Evolutionary conservation across 2,113 vertebrate genomes (phyloP).

Genomic region (Lepisosteus oculatus): DNA sequence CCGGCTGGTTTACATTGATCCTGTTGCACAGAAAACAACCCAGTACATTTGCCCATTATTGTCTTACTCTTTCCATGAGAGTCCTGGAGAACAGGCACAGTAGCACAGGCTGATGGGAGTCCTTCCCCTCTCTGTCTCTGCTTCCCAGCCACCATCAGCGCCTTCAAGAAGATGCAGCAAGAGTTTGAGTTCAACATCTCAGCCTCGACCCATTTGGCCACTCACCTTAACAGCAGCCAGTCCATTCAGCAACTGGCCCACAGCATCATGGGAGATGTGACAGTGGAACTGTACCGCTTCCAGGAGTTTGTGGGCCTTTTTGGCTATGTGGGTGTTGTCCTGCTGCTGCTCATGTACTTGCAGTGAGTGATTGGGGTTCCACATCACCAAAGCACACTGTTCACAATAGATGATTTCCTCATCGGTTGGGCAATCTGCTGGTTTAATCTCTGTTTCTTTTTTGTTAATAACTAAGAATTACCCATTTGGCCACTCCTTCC

Average conservation of each 20-base stretch:
- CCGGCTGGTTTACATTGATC: no score
- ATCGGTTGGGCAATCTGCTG: no score
- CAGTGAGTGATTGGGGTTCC: slow-evolving; percentile 58
- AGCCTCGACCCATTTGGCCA: slow-evolving; percentile 48
- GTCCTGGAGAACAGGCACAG: no score
- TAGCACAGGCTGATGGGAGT: no score
- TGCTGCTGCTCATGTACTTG: slow-evolving; percentile 62
- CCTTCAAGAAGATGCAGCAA: slow-evolving; percentile 59
- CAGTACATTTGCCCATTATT: no score
- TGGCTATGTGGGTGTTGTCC: slow-evolving; percentile 51
- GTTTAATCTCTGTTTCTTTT: no score
- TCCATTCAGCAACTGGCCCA: slow-evolving; percentile 66
- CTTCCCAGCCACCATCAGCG: slow-evolving; percentile 55
- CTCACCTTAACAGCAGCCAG: slow-evolving; percentile 66
- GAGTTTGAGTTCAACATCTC: slow-evolving; percentile 88
- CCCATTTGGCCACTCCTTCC: no score
- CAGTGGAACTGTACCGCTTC: slow-evolving; percentile 35
- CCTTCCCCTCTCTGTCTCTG: accelerated
- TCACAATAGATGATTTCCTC: no score
- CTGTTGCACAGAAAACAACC: no score
- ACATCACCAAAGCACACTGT: no score
- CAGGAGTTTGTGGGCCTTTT: slow-evolving; percentile 47
- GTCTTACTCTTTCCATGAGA: no score
- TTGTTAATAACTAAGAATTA: no score
- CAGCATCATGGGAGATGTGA: slow-evolving; percentile 67